Evolutionary conservation across 2,888 invertebrate genomes (phyloP), one percentile per base, ranked within the genome.

Genomic region (Aporophyla lueneburgensis): DNA sequence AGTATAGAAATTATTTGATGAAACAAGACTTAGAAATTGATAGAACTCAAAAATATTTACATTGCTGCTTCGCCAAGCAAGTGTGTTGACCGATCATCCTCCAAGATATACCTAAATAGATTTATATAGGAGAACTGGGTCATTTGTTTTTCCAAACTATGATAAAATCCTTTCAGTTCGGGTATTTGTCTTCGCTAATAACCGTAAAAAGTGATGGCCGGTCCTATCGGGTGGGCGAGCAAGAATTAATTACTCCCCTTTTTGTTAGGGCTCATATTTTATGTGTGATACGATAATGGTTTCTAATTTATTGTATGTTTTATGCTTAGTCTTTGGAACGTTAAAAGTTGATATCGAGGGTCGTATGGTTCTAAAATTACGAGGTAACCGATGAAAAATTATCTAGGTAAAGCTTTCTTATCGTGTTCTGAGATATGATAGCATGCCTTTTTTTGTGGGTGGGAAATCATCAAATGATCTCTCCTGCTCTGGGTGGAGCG

Each of bases 161-260:
- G 70, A 86, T 79, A 83, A 70, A 86, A 86, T 84, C 84, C 84
- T 86, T 77, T 65, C 72, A 72, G 56, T 80, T 65, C 16, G 84
- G 80, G n/a, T 76, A 76, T 86, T 85, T 80, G 72, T 86, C 86
- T 79, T 71, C 43, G 49, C 84, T 86, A 83, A 87, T 88, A 87
- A 86, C 76, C 76, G 87, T 88, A 87, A 89, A 89, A 89, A 88
- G 78, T 87, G 86, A 88, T 86, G 86, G 78, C 80, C 76, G n/a
- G 62, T 43, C 83, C 70, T 83, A 86, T 87, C 83, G 77, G 65
- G 46, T 40, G 61, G 49, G 86, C 82, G 80, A 81, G 77, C 76
- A 71, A 62, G 74, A 76, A 88, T 89, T 88, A 89, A 89, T 89
- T 83, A 83, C 74, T 33, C 67, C 40, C 76, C 83, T 86, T 89